A percentile compares a stretch with the other conserved stretches of the same genome.
Conservation (phyloP, 2,888 invertebrate species). For the Capitulum mitella region DNA sequence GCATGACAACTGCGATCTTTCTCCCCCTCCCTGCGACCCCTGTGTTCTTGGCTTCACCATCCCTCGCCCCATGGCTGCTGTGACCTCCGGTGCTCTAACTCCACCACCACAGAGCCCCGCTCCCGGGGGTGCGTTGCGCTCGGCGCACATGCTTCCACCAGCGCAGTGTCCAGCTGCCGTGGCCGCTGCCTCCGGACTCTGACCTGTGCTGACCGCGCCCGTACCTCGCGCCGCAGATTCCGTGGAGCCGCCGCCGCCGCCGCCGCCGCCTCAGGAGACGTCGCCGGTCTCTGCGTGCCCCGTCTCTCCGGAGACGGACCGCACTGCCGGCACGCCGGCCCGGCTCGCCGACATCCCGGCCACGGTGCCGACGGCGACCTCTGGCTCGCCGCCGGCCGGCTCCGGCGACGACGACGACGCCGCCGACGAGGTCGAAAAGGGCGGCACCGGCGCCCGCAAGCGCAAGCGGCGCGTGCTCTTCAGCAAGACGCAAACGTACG, state of each 20-base stretch:
- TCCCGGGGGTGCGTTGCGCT: no score
- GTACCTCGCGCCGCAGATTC: background rate
- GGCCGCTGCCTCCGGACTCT: no score
- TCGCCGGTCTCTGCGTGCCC: background rate
- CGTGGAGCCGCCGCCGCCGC: background rate
- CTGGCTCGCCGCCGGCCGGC: background rate
- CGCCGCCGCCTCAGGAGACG: no score
- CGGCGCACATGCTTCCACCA: no score
- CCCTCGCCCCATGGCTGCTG: no score
- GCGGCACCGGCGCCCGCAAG: constrained; percentile 56
- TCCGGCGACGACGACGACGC: background rate
- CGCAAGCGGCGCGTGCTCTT: constrained; percentile 92
- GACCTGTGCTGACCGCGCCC: background rate
- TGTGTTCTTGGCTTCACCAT: no score
- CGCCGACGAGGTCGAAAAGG: constrained; percentile 21
- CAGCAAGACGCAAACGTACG: constrained; percentile 91
- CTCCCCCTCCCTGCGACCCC: no score
- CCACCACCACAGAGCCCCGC: no score
- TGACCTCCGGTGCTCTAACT: no score
- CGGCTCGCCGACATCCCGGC: background rate
- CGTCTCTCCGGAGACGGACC: background rate
- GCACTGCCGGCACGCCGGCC: background rate
- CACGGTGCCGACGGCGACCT: background rate
- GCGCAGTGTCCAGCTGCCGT: no score
- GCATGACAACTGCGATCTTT: no score